Evolutionary conservation across 2,113 vertebrate genomes (phyloP).

Genomic region (sheep (Ovis aries)): DNA sequence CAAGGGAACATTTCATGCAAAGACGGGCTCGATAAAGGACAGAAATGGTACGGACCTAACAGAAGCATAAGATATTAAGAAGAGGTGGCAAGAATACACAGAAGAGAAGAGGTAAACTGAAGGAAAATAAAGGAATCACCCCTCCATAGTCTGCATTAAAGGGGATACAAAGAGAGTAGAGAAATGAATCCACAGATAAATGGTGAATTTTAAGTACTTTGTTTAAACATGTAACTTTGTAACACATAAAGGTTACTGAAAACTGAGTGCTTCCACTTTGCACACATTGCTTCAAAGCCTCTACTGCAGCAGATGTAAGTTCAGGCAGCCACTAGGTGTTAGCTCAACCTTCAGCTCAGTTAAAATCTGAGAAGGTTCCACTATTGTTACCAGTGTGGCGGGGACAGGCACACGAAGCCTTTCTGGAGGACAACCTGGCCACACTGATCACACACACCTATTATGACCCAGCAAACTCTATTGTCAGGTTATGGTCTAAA

Average conservation of each 20-base stretch:
- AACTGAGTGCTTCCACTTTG: neutral
- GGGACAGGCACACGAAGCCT: neutral
- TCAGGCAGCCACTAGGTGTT: neutral
- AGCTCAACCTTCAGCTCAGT: neutral
- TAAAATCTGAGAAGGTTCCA: neutral
- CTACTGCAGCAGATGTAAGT: no score
- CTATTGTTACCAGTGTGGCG: accelerated
- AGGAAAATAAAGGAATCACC: neutral
- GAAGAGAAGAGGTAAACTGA: neutral
- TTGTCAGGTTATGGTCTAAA: neutral
- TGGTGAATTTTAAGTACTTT: neutral
- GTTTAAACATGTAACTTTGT: neutral
- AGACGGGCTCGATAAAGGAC: no score
- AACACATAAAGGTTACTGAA: neutral
- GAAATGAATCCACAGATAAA: neutral
- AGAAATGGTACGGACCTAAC: no score
- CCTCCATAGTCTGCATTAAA: neutral
- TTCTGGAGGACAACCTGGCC: neutral
- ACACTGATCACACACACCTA: accelerated
- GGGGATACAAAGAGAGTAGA: neutral
- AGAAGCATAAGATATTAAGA: no score
- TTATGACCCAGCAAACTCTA: neutral
- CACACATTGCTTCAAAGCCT: neutral
- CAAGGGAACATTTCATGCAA: no score
- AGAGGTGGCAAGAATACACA: no score